Percentiles rank a stretch among this genome's conserved stretches.
These are phyloP conservation scores for Atta cephalotes DNA, from an alignment of 1,140 invertebrate species.

Conservation along the genomic window DNA sequence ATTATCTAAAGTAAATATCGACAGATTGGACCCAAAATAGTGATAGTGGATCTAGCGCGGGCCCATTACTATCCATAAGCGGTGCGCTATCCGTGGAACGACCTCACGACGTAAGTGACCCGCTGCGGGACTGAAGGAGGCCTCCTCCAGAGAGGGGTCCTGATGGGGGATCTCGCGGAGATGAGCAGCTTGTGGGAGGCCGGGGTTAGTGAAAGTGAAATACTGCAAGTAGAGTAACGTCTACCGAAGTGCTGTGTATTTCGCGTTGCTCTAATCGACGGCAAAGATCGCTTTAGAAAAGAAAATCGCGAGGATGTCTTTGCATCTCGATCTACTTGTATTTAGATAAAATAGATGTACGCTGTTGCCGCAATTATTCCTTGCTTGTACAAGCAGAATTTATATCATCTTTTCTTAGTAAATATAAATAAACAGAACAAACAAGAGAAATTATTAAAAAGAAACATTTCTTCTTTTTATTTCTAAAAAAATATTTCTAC, in stretches of 20 bases:
- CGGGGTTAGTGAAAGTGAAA: slow-evolving; percentile 85
- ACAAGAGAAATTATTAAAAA: not conserved
- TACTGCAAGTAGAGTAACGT: slow-evolving; percentile 70
- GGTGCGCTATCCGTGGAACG: slow-evolving; percentile 73
- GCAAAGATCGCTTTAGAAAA: slow-evolving; percentile 13
- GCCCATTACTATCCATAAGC: slow-evolving; percentile 56
- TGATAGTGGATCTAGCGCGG: slow-evolving; percentile 49
- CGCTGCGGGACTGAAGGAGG: slow-evolving; percentile 69
- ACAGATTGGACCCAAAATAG: slow-evolving; percentile 65
- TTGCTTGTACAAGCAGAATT: not conserved
- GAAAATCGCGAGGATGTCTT: slow-evolving; percentile 27
- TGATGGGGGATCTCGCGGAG: slow-evolving; percentile 74
- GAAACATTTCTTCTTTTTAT: not conserved
- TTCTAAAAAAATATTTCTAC: not conserved
- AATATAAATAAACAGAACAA: not conserved
- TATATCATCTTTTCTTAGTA: not conserved
- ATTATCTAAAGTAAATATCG: slow-evolving; percentile 61
- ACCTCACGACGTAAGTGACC: slow-evolving; percentile 84
- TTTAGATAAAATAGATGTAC: slow-evolving; percentile 1
- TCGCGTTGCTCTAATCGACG: slow-evolving; percentile 39
- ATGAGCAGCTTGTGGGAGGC: slow-evolving; percentile 82
- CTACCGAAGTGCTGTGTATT: slow-evolving; percentile 51
- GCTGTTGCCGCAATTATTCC: not conserved
- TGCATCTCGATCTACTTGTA: slow-evolving; percentile 8
- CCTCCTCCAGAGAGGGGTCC: slow-evolving; percentile 51